Evolutionary conservation across 2,888 invertebrate genomes (phyloP).

Genomic region (Anticlea derivata): DNA sequence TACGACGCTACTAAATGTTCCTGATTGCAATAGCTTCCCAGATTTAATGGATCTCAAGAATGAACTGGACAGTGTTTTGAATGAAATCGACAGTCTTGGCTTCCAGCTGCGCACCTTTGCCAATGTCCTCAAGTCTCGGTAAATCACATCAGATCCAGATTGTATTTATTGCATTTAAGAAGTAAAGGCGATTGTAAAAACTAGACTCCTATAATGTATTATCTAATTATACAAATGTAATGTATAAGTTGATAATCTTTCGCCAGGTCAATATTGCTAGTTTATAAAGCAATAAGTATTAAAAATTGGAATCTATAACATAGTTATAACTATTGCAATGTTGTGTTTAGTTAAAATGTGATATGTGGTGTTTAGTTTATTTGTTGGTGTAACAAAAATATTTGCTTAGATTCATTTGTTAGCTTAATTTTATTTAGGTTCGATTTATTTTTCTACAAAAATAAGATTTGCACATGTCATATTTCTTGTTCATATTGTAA

Average conservation of each 20-base stretch:
- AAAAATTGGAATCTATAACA: constrained; percentile 60
- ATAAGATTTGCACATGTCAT: constrained; percentile 68
- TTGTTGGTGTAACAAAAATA: constrained; percentile 62
- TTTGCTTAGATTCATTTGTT: constrained; percentile 38
- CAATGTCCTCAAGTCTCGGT: constrained; percentile 82
- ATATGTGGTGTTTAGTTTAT: constrained; percentile 67
- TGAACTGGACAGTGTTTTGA: constrained; percentile 70
- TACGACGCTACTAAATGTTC: constrained; percentile 91
- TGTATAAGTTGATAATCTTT: constrained; percentile 44
- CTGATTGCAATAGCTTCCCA: constrained; percentile 89
- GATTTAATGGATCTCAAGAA: constrained; percentile 85
- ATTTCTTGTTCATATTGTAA: constrained; percentile 74
- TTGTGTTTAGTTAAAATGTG: constrained; percentile 80
- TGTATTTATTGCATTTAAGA: constrained; percentile 82
- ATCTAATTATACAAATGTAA: constrained; percentile 63
- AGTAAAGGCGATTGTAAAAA: constrained; percentile 75
- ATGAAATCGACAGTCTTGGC: constrained; percentile 63
- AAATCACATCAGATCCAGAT: constrained; percentile 58
- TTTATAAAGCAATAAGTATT: constrained; percentile 69
- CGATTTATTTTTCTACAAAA: constrained; percentile 77
- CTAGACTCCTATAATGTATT: constrained; percentile 62
- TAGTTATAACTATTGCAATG: constrained; percentile 56
- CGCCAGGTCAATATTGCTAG: constrained; percentile 56
- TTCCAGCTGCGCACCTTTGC: constrained; percentile 76
- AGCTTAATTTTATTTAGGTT: constrained; percentile 59